These are phyloP conservation scores for Cercopithecus mitis DNA, from an alignment of 2,797 vertebrate species.

Conservation along the genomic window DNA sequence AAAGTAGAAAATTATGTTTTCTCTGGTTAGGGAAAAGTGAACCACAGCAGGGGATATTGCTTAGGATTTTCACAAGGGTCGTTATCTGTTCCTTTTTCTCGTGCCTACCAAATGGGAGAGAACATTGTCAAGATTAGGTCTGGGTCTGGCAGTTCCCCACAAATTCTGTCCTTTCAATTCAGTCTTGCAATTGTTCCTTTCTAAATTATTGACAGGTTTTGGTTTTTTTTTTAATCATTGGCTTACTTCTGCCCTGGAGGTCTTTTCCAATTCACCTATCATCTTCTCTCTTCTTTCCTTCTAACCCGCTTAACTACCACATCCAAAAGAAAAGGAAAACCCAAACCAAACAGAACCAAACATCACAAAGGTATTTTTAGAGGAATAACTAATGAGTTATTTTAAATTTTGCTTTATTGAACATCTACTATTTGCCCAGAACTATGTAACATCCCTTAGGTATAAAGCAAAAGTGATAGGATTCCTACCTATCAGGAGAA, in stretches of 20 bases:
- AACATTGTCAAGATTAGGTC: not conserved
- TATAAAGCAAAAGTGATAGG: not conserved
- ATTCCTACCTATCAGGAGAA: not conserved
- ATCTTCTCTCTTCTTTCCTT: not conserved
- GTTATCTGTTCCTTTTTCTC: not conserved
- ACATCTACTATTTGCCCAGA: not conserved
- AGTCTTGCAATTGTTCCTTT: not conserved
- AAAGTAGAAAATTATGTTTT: not conserved
- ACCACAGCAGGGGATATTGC: not conserved
- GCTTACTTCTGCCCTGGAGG: not conserved
- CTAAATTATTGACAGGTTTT: not conserved
- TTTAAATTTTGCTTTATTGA: not conserved
- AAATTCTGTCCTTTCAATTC: not conserved
- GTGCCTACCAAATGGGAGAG: not conserved
- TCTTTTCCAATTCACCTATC: not conserved
- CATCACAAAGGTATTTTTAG: not conserved
- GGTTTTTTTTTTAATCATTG: not conserved
- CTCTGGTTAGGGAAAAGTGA: not conserved
- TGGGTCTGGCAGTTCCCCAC: not conserved
- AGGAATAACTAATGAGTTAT: not conserved
- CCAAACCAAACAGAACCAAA: not conserved
- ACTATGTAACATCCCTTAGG: not conserved
- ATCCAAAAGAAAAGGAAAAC: not conserved
- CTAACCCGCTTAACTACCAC: not conserved
- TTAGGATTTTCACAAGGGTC: not conserved